Base-by-base conservation (phyloP, 2,797 vertebrate genomes). In the Acipenser oxyrinchus region DNA sequence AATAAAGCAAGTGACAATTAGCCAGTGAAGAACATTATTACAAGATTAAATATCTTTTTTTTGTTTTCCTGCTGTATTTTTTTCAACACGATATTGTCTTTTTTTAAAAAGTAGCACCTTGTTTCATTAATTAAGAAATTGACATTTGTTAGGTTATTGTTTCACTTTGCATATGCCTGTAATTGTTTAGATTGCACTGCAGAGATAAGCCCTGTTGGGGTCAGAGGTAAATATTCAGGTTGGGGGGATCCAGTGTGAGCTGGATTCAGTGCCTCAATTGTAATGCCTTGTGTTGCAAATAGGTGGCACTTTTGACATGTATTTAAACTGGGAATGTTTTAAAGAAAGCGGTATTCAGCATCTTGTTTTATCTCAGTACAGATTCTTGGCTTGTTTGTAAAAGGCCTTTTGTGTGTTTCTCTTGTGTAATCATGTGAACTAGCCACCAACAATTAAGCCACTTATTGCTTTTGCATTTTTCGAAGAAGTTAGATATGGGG, bases 231-330 rank as follows among this genome's bases (percentile, higher is more conserved):
- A 6, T 55, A 55, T n/a, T n/a, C 53, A 10, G 53, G 50, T 15
- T 3, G 18, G 37, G 4, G 23, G 12, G 51, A 7, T 60, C 5
- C 12, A 11, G 50, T 18, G 18, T 8, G 3, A 8, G 15, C n/a
- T 23, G 55, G 58, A 37, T 61, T n/a, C 61, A 68, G 52, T 68
- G 67, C 64, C 69, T 8, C 71, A 37, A 37, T 49, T 86, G 82
- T 83, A 86, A 73, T 89, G 85, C 88, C 76, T n/a, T 70, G 70
- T 83, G 62, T 76, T 75, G 75, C 87, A 83, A 77, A 87, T 88
- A 89, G 91, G 88, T 91, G 90, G 89, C 88, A 86, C 89, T 90
- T 90, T 88, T 77, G 88, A 84, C 83, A 61, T 73, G 63, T 67
- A 68, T 60, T 70, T 66, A 58, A 64, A 59, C 59, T 15, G 15